Evolutionary conservation across 2,797 vertebrate species (phyloP).

Genomic region (Threskiornis aethiopicus): DNA sequence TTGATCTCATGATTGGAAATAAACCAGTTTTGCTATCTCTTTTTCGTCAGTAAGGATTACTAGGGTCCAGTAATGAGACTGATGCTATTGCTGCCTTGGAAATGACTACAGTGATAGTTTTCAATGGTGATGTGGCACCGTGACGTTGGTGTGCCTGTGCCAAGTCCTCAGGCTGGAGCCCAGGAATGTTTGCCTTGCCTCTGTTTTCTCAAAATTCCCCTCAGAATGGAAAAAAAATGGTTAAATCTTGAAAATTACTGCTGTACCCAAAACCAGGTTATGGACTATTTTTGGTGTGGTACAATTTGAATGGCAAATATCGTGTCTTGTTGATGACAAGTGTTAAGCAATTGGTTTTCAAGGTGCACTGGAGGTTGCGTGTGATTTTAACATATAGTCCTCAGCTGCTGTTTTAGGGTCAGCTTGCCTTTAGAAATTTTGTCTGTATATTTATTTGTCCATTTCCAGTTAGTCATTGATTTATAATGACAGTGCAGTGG

Average conservation of each 20-base stretch:
- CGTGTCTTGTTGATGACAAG: not conserved
- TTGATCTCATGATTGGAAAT: not conserved
- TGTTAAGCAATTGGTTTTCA: not conserved
- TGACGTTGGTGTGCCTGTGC: not conserved
- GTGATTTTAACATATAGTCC: not conserved
- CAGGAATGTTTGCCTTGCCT: not conserved
- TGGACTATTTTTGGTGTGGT: not conserved
- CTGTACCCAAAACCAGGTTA: not conserved
- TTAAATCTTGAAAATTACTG: not conserved
- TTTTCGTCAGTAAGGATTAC: not conserved
- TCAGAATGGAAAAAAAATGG: not conserved
- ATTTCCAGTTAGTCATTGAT: not conserved
- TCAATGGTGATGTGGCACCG: fast-evolving
- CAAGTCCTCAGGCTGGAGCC: not conserved
- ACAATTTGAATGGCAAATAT: not conserved
- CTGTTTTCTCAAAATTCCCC: not conserved
- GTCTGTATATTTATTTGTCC: not conserved
- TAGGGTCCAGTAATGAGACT: not conserved
- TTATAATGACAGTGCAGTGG: not conserved
- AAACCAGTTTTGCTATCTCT: not conserved
- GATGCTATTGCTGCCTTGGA: not conserved
- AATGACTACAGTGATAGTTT: not conserved
- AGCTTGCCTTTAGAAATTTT: not conserved
- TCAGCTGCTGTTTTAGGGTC: not conserved
- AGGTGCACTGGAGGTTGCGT: not conserved